Conservation (phyloP, 2,888 invertebrate genomes). For the Epicampocera succincta region DNA sequence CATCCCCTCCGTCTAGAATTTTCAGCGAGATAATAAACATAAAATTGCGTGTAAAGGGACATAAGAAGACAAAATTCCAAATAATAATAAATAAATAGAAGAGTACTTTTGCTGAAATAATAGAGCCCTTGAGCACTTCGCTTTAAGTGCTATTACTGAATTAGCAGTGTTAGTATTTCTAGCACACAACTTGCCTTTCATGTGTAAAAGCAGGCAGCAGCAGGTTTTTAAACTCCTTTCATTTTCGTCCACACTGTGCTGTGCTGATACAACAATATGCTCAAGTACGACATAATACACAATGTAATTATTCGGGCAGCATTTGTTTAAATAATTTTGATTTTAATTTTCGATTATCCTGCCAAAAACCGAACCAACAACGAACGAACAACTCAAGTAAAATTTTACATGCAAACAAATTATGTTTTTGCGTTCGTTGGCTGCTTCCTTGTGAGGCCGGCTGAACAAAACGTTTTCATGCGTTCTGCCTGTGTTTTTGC, state of each 20-base stretch:
- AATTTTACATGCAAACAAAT: conserved; percentile 19
- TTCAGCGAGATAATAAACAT: too few species aligned
- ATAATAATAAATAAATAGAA: too few species aligned
- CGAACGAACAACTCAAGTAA: not conserved
- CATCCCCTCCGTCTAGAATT: too few species aligned
- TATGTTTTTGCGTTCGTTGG: not conserved
- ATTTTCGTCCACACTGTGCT: conserved; percentile 1
- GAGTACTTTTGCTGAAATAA: too few species aligned
- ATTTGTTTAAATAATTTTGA: conserved; percentile 46
- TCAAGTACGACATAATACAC: conserved; percentile 1
- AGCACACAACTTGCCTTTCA: too few species aligned
- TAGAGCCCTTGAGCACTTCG: too few species aligned
- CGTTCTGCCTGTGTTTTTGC: not conserved
- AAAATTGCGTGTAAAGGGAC: too few species aligned
- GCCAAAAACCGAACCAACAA: conserved; percentile 16
- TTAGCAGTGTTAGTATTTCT: too few species aligned
- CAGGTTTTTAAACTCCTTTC: not conserved
- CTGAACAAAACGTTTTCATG: not conserved
- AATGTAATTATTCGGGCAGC: not conserved
- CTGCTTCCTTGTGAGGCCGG: not conserved
- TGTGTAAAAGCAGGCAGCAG: not conserved
- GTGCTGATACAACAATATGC: not conserved
- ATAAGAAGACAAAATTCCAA: too few species aligned
- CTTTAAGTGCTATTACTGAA: too few species aligned
- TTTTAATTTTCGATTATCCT: conserved; percentile 61